Base-by-base conservation (phyloP, 1,140 invertebrate species). In the Pseudomyrmex pallidus region DNA sequence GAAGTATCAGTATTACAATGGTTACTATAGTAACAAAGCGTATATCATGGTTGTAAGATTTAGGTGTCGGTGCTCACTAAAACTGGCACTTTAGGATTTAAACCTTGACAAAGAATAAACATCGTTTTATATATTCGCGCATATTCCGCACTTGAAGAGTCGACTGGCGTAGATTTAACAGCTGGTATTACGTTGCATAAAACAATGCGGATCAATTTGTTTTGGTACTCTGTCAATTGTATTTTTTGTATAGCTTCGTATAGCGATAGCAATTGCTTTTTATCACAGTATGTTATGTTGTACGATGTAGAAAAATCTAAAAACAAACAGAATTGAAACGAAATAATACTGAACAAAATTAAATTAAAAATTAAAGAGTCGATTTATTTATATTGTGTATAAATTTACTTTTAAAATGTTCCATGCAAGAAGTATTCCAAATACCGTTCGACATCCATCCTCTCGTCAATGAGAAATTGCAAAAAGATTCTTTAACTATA, bases 361-460 rank as follows among this genome's bases (percentile, higher is more conserved):
- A 70, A 73, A 77, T 67, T 48, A 17, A 63, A 46, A 48, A 82
- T 77, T 57, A 72, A 54, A 10, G 52, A 64, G 2, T 1, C 8
- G 35, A 44, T 2, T 17, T 2, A 63, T 17, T 52, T 25, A 44
- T 15, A 5, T 15, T 20, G 17, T 54, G 57, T 73, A 8, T 12
- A 50, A 76, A 25, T 74, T n/a, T 89, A 91, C 92, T 91, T 89
- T 90, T 62, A 17, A 93, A 77, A n/a, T 89, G 59, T 15, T 82
- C 59, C 61, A 89, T 77, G 48, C 83, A 87, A 9, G 64, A 87
- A 13, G 46, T 48, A 74, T 93, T 94, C 93, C 93, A 94, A 72
- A 94, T 77, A 13, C 92, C 93, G 63, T 92, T 91, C 9, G 86
- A 90, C 46, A 91, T 90, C 89, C 90, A 93, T 50, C 85, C 84